These are phyloP conservation scores for Pluvialis apricaria DNA, from an alignment of 2,113 vertebrate species.

Conservation along the genomic window DNA sequence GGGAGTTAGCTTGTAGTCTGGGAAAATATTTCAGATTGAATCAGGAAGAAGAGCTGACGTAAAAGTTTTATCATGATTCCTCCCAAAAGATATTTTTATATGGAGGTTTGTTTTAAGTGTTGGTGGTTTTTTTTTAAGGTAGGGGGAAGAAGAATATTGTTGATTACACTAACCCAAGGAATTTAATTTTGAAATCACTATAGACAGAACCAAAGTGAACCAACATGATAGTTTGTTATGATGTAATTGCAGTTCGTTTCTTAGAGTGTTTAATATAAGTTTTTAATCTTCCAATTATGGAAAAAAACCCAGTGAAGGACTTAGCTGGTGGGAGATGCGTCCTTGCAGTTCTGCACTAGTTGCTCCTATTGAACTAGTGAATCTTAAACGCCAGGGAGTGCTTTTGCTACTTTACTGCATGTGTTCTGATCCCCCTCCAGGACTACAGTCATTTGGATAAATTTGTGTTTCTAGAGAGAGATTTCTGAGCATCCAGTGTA, in stretches of 20 bases:
- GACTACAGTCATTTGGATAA: not conserved
- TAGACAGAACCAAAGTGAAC: not conserved
- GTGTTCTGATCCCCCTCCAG: not conserved
- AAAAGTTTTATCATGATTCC: not conserved
- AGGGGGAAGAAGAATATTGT: not conserved
- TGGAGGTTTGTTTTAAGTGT: not conserved
- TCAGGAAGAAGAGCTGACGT: not conserved
- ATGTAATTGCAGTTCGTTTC: not conserved
- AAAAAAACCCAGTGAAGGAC: not conserved
- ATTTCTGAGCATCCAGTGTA: not conserved
- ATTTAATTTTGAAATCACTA: not conserved
- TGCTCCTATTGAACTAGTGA: not conserved
- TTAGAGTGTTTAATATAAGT: not conserved
- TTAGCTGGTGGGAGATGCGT: not conserved
- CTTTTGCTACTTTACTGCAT: not conserved
- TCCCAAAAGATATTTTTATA: not conserved
- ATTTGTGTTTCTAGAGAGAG: not conserved
- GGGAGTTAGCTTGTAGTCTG: not conserved
- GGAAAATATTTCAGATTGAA: not conserved
- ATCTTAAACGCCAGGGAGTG: not conserved
- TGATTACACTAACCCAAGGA: not conserved
- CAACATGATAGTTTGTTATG: not conserved
- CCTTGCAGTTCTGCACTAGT: not conserved
- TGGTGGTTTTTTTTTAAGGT: not conserved
- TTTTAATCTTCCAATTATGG: not conserved